Conservation (phyloP, 2,888 invertebrate genomes). For the Dusona sp. region DNA sequence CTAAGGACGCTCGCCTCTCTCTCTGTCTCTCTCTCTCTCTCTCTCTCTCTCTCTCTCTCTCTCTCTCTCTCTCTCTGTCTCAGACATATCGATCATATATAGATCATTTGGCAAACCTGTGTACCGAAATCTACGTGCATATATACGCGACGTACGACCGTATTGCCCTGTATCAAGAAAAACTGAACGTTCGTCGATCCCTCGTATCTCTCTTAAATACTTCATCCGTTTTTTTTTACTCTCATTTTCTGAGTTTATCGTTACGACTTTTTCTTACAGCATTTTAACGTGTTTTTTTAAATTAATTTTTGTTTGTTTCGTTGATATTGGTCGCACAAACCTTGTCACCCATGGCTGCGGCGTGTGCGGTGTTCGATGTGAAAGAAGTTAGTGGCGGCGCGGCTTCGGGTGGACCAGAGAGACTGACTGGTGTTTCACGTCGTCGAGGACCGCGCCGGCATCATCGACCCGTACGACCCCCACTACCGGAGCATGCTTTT, state of each 20-base stretch:
- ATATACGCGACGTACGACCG: constrained; percentile 27
- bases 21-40: constrained; percentile 14
- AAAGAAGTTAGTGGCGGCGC: constrained; percentile 88
- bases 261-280: constrained; percentile 46
- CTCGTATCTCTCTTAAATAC: constrained; percentile 4
- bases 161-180: constrained; percentile 16
- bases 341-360: constrained; percentile 84
- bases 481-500: constrained; percentile 86
- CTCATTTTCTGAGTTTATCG: constrained; percentile 21
- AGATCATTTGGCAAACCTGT: constrained; percentile 22
- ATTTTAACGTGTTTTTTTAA: constrained; percentile 1
- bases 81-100: constrained; percentile 8
- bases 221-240: constrained; percentile 24
- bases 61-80: constrained; percentile 22
- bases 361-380: constrained; percentile 87
- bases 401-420: constrained; percentile 88
- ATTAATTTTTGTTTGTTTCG: constrained; percentile 63
- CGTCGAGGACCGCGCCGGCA: constrained; percentile 83
- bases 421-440: constrained; percentile 85
- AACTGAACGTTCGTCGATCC: not conserved
- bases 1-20: not conserved
- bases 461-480: constrained; percentile 86
- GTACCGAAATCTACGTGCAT: constrained; percentile 6
- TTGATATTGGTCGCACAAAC: constrained; percentile 80
- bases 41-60: constrained; percentile 29